Base-by-base conservation (phyloP, 2,888 invertebrate genomes). In the Drosophila borealis region DNA sequence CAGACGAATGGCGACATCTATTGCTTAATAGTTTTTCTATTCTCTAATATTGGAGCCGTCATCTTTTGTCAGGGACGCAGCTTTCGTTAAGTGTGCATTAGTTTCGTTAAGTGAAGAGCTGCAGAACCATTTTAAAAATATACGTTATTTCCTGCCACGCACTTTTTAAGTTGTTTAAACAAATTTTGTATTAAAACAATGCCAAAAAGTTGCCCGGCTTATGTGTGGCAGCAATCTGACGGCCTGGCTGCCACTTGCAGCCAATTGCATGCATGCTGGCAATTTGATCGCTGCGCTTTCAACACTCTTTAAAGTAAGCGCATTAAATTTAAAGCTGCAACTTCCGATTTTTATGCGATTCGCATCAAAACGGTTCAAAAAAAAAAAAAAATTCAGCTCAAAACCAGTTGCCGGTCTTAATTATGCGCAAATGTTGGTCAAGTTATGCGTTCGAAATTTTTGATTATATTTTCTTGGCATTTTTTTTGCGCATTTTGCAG, bases 261-360 rank as follows among this genome's bases (percentile, higher is more conserved):
- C 37, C n/a, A 42, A 13, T 13, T 29, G 19, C 34, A 9, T 29
- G 25, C 41, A 11, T n/a, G 37, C 14, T 44, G 50, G 51, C 49
- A 73, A 63, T 64, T 69, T 56, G 45, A 63, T 33, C 33, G 42
- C 48, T 44, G 14, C 49, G 79, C 79, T 79, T 79, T 79, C 79
- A 80, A 78, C 79, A 80, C 78, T 69, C 59, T 71, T 74, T 74
- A 50, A 68, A 53, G 21, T 81, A 89, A 85, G 80, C 82, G 80
- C 70, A 70, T 85, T 89, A 85, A 84, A 78, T 78, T 81, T 72
- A 81, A 83, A 89, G 88, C 88, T 78, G 62, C 72, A 80, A 85
- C 85, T 88, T 89, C 85, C 89, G 89, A 85, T 88, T 89, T 84
- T 80, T 70, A 74, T 70, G 77, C 51, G 74, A 54, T 74, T 42